Evolutionary conservation across 2,113 vertebrate species (phyloP).

Genomic region (Hoplias malabaricus): DNA sequence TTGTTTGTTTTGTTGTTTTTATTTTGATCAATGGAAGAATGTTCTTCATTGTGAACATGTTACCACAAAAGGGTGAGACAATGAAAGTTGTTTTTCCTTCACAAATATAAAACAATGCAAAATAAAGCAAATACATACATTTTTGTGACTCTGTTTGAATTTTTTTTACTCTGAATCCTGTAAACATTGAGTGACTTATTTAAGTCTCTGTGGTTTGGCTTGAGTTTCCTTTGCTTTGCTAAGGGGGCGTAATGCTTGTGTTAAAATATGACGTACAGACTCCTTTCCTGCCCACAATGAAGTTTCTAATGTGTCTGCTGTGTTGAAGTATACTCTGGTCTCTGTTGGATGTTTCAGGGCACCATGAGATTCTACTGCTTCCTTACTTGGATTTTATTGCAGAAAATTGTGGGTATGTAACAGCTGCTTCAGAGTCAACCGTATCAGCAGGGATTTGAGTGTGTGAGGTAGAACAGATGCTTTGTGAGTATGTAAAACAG

Average conservation of each 20-base stretch:
- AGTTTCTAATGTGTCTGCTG: background rate
- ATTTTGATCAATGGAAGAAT: too few species aligned
- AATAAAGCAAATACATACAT: background rate
- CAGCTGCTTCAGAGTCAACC: background rate
- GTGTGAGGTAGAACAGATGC: background rate
- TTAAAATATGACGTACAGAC: background rate
- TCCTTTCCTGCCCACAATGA: background rate
- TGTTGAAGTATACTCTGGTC: background rate
- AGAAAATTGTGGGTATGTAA: constrained; percentile 10
- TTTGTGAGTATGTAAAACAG: too few species aligned
- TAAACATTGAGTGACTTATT: background rate
- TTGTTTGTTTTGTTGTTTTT: too few species aligned
- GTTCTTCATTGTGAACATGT: too few species aligned
- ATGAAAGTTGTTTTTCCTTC: too few species aligned
- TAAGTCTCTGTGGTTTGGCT: background rate
- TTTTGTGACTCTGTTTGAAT: background rate
- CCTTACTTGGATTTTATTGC: background rate
- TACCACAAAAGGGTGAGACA: too few species aligned
- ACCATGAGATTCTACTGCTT: background rate
- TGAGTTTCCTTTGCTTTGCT: background rate
- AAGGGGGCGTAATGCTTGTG: background rate
- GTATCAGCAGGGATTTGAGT: too few species aligned
- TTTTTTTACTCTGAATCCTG: background rate
- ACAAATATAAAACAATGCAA: too few species aligned
- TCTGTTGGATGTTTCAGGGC: background rate